phyloP scores from a whole-genome alignment of 2,888 invertebrate species.

The Taphrorychus bicolor region DNA sequence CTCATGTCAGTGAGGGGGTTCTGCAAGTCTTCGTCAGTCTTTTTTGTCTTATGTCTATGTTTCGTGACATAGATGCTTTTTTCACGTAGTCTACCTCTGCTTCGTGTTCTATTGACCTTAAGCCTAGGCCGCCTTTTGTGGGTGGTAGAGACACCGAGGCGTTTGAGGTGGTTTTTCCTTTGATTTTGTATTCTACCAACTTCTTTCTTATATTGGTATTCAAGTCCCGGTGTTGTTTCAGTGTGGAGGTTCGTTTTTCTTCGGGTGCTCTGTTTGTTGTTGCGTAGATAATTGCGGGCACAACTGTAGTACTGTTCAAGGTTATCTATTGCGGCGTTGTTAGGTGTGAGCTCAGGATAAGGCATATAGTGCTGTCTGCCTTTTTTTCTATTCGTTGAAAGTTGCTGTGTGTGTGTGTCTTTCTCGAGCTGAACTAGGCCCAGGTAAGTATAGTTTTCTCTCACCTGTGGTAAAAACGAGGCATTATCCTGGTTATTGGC shows the following conservation, averaged over 20 bases:
- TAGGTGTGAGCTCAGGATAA: constrained; percentile 11
- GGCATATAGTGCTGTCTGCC: too few relatives aligned
- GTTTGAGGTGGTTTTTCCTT: constrained; percentile 16
- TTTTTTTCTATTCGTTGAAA: too few relatives aligned
- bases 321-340: constrained; percentile 25
- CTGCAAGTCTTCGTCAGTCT: constrained; percentile 16
- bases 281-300: constrained; percentile 14
- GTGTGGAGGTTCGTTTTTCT: constrained; percentile 15
- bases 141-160: constrained; percentile 8
- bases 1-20: constrained; percentile 23
- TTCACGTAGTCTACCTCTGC: background rate
- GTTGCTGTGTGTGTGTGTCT: constrained; percentile 30
- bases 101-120: background rate
- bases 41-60: constrained; percentile 5
- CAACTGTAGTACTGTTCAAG: constrained; percentile 19
- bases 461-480: constrained; percentile 15
- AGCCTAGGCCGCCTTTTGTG: constrained; percentile 1
- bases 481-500: too few relatives aligned
- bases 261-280: constrained; percentile 9
- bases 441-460: constrained; percentile 32
- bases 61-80: too few relatives aligned
- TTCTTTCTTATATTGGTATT: background rate
- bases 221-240: constrained; percentile 10
- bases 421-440: constrained; percentile 23
- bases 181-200: background rate